Base-by-base conservation (phyloP, 2,113 vertebrate genomes). In the Dendrocopos noguchii region DNA sequence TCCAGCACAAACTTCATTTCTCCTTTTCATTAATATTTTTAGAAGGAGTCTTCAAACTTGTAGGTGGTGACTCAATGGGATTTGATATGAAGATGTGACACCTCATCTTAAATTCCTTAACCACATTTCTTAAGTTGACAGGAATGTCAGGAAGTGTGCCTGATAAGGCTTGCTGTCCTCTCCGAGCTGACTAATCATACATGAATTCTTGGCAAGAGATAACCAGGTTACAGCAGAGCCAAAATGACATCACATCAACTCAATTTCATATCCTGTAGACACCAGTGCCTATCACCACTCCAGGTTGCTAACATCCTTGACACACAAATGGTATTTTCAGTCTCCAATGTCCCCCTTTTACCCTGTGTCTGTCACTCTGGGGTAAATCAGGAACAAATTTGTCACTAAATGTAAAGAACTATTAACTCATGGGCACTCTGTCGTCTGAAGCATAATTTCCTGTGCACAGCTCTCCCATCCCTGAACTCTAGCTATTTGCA, bases 221-320 rank as follows among this genome's bases (percentile, higher is more conserved):
- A 97, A 98, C 96, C 97, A 97, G 97, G 97, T 97, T 98, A 97
- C 90, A 97, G 97, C 96, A 97, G 97, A 98, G 97, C 97, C 97
- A 97, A 97, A 98, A 98, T 98, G 98, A 98, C 98, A 98, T 97
- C 96, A 93, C 98, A 98, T 99, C 98, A 98, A 98, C 98, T 98
- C 98, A 93, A 92, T 98, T 98, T 98, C 98, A 98, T 96, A 97
- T 98, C 98, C 97, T 97, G 97, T 98, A 96, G 96, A 97, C 97
- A 95, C 97, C 96, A 93, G 96, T 98, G 98, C 98, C 98, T 97
- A 96, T 98, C 98, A 98, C 97, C 84, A 94, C 97, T 97, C 98
- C 97, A 97, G 97, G 97, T 98, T 95, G 97, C 98, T 97, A 98
- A 97, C 97, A 98, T 98, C 97, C 97, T 98, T 98, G 95, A 98